A percentile compares a stretch with the other conserved stretches of the same genome.
Evolutionary conservation across 2,797 vertebrate species (phyloP).

Genomic region (Anomalospiza imberbis): DNA sequence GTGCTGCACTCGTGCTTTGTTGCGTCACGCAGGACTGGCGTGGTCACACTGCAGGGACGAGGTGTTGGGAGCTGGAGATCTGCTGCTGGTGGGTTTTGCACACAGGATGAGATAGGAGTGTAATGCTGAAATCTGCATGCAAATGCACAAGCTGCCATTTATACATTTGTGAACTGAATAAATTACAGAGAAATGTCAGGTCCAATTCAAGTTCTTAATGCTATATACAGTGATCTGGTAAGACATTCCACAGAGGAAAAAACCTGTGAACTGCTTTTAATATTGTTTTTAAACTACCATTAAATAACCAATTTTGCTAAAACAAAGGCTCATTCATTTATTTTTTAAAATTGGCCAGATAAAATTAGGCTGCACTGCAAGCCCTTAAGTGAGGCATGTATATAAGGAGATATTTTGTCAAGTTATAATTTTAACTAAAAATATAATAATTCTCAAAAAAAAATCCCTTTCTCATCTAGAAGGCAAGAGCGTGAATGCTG

Average conservation of each 20-base stretch:
- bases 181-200: constrained; percentile 30
- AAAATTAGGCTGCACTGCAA: not conserved
- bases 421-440: not conserved
- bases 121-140: constrained; percentile 52
- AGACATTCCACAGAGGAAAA: constrained; percentile 1
- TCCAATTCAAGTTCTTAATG: constrained; percentile 25
- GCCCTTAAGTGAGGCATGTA: not conserved
- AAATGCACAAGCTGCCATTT: constrained; percentile 37
- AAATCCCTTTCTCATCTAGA: not conserved
- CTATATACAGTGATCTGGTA: not conserved
- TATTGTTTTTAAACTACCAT: not conserved
- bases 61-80: not conserved
- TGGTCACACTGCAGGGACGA: not conserved
- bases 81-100: constrained; percentile 13
- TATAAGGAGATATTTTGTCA: not conserved
- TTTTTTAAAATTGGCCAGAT: not conserved
- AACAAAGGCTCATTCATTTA: not conserved
- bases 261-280: not conserved
- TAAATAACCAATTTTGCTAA: not conserved
- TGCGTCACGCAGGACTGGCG: not conserved
- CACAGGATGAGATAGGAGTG: constrained; percentile 10
- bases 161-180: constrained; percentile 47
- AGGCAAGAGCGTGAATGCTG: not conserved
- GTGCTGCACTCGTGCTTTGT: not conserved
- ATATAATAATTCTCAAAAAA: not conserved